Evolutionary conservation across 2,113 vertebrate genomes (phyloP), one percentile per base, ranked within the genome.

Genomic region (Proterorhinus semilunaris): DNA sequence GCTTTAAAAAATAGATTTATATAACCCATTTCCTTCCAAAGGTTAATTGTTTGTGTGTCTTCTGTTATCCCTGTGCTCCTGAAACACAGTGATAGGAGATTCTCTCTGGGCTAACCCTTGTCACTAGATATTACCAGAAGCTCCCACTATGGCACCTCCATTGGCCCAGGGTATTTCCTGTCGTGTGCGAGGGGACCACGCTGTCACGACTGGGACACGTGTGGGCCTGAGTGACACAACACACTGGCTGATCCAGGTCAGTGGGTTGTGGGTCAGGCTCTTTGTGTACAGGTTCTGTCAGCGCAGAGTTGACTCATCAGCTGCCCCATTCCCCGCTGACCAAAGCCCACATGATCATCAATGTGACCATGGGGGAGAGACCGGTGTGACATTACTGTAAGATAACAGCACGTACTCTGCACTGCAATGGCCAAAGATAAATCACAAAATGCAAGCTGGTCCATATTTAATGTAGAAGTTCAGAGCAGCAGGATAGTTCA

Each of bases 201-300:
- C 80, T 73, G 74, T 82, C 83, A 78, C 79, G 80, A 66, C n/a
- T 27, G 69, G 74, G 75, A 80, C 74, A 73, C 52, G 43, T 75
- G 82, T 84, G 78, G 62, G 57, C 70, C 73, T 81, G 75, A 84
- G 73, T 84, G 85, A 84, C 83, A 81, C 73, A 76, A 83, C 85
- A 78, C 81, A 74, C 73, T 81, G 8, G 11, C 81, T 66, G 75
- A 87, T 86, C 80, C 83, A 77, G 87, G 86, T 87, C 83, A 85
- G 79, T 76, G 74, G 83, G 75, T 75, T 81, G 84, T 78, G 75
- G 83, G 84, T 88, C 87, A 88, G 72, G 63, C 68, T 77, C 84
- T 82, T 74, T 86, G 78, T 81, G 63, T 74, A 62, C 69, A 78
- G 71, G 79, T 81, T 74, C 73, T 84, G 80, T 81, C 74, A 68